These are phyloP conservation scores for Salvator merianae DNA, from an alignment of 2,113 vertebrate genomes.

Conservation along the genomic window DNA sequence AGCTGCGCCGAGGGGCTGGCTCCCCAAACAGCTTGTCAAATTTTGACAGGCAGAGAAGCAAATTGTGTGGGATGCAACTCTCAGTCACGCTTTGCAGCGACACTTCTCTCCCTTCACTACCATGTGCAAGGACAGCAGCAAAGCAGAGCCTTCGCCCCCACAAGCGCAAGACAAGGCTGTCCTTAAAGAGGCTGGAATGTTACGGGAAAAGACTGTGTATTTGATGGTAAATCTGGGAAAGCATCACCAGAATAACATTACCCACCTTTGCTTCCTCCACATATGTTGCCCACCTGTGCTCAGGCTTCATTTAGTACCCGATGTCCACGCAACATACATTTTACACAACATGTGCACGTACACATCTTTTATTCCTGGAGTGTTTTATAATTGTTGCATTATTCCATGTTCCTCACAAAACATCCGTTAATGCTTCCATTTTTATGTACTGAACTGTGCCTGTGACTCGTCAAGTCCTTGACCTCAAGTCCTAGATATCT, in stretches of 20 bases:
- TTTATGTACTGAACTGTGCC: background rate
- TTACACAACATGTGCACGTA: background rate
- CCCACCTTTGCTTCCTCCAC: background rate
- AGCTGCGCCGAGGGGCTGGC: constrained; percentile 12
- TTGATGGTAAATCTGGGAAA: background rate
- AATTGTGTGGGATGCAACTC: constrained; percentile 30
- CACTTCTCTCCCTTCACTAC: background rate
- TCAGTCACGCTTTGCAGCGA: constrained; percentile 14
- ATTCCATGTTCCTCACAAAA: background rate
- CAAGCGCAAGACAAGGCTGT: constrained; percentile 8
- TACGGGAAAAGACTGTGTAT: background rate
- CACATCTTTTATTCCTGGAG: too few species aligned
- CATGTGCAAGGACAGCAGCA: constrained; percentile 8
- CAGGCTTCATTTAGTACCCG: background rate
- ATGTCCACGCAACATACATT: background rate
- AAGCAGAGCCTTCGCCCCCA: constrained; percentile 5
- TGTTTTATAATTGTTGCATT: background rate
- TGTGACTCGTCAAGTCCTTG: background rate
- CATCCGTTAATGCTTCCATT: background rate
- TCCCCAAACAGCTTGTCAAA: constrained; percentile 17
- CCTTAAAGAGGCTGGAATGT: constrained; percentile 9
- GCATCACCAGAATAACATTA: background rate
- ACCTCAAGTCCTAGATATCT: background rate
- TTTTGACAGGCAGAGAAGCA: constrained; percentile 26
- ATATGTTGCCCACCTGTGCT: too few species aligned